A percentile compares a stretch with the other conserved stretches of the same genome.
These are phyloP conservation scores for Epinotia ramella DNA, from an alignment of 2,888 invertebrate species.

Conservation along the genomic window DNA sequence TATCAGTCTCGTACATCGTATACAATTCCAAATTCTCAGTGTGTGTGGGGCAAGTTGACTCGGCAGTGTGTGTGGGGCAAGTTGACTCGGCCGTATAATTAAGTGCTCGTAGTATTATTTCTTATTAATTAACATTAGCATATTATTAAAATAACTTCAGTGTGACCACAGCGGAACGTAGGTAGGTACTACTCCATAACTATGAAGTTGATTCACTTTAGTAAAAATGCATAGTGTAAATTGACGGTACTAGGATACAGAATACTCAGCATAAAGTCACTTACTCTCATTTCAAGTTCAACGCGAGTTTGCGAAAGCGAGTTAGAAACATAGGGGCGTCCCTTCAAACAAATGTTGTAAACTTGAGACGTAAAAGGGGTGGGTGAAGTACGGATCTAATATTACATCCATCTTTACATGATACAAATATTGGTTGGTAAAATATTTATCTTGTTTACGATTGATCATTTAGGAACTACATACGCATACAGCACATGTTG, in stretches of 20 bases:
- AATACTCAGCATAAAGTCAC: background rate
- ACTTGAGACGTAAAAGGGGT: background rate
- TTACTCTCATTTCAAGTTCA: background rate
- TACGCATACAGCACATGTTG: background rate
- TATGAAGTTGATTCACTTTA: too few species aligned
- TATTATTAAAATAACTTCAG: conserved; percentile 34
- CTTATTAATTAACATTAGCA: conserved; percentile 45
- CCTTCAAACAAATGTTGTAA: conserved; percentile 6
- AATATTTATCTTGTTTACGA: background rate
- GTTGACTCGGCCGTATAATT: conserved; percentile 36
- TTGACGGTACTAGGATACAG: background rate
- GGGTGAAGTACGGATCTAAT: background rate
- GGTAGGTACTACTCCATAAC: background rate
- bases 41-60: conserved; percentile 2
- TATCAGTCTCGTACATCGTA: conserved; percentile 9
- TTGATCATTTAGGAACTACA: background rate
- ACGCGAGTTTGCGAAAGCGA: background rate
- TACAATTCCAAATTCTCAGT: conserved; percentile 1
- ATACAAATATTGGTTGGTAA: conserved; percentile 13
- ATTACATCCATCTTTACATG: conserved; percentile 15
- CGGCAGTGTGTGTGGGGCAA: too few species aligned
- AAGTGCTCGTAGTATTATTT: conserved; percentile 38
- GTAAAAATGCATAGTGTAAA: too few species aligned
- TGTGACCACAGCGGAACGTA: conserved; percentile 37
- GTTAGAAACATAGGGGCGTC: background rate